phyloP scores from a whole-genome alignment of 2,113 vertebrate species.

The Chaetodon auriga region DNA sequence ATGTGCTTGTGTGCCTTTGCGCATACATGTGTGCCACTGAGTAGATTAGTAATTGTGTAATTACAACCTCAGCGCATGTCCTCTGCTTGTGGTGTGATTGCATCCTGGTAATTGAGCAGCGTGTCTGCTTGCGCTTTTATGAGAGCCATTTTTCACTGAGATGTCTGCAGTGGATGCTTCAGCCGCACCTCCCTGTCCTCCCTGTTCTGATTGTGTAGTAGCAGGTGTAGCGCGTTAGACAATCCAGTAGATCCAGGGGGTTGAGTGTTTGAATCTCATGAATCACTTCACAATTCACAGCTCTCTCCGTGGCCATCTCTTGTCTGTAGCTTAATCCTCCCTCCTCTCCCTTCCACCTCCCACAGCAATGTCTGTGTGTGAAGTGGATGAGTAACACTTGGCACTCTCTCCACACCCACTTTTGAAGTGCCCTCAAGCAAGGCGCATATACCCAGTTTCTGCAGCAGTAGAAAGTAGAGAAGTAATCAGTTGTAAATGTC shows the following conservation, averaged over 20 bases:
- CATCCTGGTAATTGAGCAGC: slow-evolving; percentile 53
- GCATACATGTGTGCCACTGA: not conserved
- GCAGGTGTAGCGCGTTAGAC: not conserved
- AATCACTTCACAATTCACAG: slow-evolving; percentile 16
- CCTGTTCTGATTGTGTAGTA: slow-evolving; percentile 31
- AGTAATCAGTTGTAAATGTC: not conserved
- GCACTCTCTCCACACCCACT: not conserved
- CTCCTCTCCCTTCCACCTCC: slow-evolving; percentile 1
- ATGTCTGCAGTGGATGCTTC: slow-evolving; percentile 40
- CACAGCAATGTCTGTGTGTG: slow-evolving; percentile 8
- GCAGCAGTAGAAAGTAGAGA: slow-evolving; percentile 4
- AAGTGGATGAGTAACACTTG: slow-evolving; percentile 31
- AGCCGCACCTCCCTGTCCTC: slow-evolving; percentile 32
- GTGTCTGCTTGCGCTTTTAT: slow-evolving; percentile 60
- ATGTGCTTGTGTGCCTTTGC: not conserved
- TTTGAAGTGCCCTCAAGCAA: slow-evolving; percentile 37
- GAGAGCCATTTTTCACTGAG: slow-evolving; percentile 63
- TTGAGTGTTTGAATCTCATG: slow-evolving; percentile 44
- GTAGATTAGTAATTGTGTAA: slow-evolving; percentile 69
- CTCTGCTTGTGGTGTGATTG: slow-evolving; percentile 41
- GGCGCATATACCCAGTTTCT: not conserved
- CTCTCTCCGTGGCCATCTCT: slow-evolving; percentile 10
- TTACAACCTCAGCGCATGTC: slow-evolving; percentile 67
- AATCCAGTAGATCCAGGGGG: slow-evolving; percentile 6
- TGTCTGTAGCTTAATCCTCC: slow-evolving; percentile 7